A percentile compares a stretch with the other conserved stretches of the same genome.
These are phyloP conservation scores for Campoplex capitator DNA, from an alignment of 2,888 invertebrate species.

Conservation along the genomic window DNA sequence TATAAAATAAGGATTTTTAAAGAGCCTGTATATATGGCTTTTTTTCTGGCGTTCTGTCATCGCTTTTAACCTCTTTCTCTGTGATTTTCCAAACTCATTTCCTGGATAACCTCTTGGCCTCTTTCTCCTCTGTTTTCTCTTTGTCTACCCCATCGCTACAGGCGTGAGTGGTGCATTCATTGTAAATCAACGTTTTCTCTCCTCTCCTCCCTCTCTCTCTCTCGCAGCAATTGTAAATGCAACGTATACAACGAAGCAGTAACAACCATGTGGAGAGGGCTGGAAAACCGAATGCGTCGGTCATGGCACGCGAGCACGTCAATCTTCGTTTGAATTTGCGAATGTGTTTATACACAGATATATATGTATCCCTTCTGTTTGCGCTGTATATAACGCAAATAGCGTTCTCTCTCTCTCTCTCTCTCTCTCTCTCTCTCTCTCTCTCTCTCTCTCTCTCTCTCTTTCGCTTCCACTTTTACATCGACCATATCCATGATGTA, in stretches of 20 bases:
- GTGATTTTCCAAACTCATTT: constrained; percentile 47
- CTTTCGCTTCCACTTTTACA: background rate
- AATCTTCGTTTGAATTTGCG: constrained; percentile 61
- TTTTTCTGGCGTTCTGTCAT: constrained; percentile 21
- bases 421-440: too few relatives aligned
- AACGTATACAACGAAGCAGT: constrained; percentile 12
- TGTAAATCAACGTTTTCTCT: constrained; percentile 73
- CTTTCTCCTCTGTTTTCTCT: constrained; percentile 62
- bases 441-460: too few relatives aligned
- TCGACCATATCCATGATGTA: background rate
- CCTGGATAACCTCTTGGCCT: constrained; percentile 45
- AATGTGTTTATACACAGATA: constrained; percentile 25
- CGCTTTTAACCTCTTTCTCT: constrained; percentile 38
- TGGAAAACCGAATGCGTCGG: constrained; percentile 62
- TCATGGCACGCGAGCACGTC: constrained; percentile 64
- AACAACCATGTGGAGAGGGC: constrained; percentile 3
- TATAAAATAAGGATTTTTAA: background rate
- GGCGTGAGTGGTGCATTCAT: constrained; percentile 65
- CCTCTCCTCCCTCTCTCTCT: constrained; percentile 3
- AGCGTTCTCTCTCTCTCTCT: background rate
- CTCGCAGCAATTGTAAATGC: constrained; percentile 36
- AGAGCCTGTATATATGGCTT: background rate
- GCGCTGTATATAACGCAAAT: constrained; percentile 27
- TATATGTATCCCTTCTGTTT: constrained; percentile 1
- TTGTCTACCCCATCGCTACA: constrained; percentile 27